Conservation (phyloP, 1,140 invertebrate genomes). For the Drosophila tropicalis region DNA sequence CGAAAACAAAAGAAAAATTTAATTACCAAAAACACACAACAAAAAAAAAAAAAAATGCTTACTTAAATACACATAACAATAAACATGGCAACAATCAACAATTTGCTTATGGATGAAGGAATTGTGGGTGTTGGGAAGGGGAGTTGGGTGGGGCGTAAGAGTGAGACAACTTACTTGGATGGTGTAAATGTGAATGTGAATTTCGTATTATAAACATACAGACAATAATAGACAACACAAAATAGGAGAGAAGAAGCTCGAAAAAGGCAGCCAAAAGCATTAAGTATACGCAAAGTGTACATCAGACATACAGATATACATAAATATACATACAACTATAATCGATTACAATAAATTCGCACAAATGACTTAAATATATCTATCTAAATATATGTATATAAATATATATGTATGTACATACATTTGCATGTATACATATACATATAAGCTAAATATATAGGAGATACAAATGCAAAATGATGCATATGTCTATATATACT, state of each 20-base stretch:
- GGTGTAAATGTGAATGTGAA: background rate
- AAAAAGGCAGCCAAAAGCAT: slow-evolving; percentile 39
- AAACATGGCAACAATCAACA: slow-evolving; percentile 3
- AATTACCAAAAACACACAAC: no score
- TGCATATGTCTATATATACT: slow-evolving; percentile 33
- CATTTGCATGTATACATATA: background rate
- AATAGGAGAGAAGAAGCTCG: slow-evolving; percentile 35
- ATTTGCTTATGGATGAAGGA: background rate
- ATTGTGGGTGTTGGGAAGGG: slow-evolving; percentile 1
- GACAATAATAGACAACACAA: slow-evolving; percentile 25
- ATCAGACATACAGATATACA: no score
- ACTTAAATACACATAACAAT: background rate
- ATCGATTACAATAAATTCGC: no score
- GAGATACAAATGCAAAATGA: slow-evolving; percentile 53
- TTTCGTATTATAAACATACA: background rate
- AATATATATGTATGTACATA: background rate
- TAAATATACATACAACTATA: background rate
- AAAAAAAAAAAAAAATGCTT: background rate
- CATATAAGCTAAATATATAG: background rate
- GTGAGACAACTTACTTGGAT: background rate
- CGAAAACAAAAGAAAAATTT: slow-evolving; percentile 24
- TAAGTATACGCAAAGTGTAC: slow-evolving; percentile 19
- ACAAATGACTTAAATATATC: slow-evolving; percentile 8
- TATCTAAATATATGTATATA: background rate
- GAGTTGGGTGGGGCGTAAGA: background rate